Evolutionary conservation across 2,113 vertebrate genomes (phyloP), one percentile per base, ranked within the genome.

Genomic region (Antennarius striatus): DNA sequence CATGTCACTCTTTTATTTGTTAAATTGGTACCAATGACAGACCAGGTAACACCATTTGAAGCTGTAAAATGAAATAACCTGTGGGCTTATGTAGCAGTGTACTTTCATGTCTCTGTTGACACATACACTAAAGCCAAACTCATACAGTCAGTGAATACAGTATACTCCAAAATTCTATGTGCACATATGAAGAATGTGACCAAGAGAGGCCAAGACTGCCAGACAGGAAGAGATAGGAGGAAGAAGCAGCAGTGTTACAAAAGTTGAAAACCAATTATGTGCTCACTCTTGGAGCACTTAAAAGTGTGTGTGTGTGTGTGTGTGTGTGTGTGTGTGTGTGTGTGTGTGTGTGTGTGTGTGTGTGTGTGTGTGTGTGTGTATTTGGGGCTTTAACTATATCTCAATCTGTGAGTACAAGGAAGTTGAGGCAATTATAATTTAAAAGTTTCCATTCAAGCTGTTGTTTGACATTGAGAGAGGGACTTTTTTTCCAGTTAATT

Each of bases 221-320:
- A 43, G 12, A 66, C 54, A 67, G 16, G 58, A 58, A 36, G 15
- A 52, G 39, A 47, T 7, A 10, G 15, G 43, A 53, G 22, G 42
- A 30, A 58, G 56, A 59, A 68, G 49, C 0, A 1, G 51, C 46
- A 22, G 56, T 60, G 66, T 71, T 77, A 63, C 81, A 53, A 77
- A 73, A 61, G 73, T 51, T 81, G 56, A 63, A 84, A 88, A 84
- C 74, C 82, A 88, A 81, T 86, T 85, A 82, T 86, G 68, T 75
- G 30, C 78, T 71, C 68, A 68, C 68, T 67, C 9, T 40, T 77
- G 73, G 79, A 85, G 72, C 54, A 64, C 52, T 80, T 10, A 5
- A 59, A 54, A 71, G 71, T 40, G 17, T 52, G 29, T 48, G 22
- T 73, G 56, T 74, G 66, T 70, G 22, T 73, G 56, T 74, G 66